Evolutionary conservation across 1,140 invertebrate genomes (phyloP), one percentile per base, ranked within the genome.

Genomic region (Papilio polyxenes): DNA sequence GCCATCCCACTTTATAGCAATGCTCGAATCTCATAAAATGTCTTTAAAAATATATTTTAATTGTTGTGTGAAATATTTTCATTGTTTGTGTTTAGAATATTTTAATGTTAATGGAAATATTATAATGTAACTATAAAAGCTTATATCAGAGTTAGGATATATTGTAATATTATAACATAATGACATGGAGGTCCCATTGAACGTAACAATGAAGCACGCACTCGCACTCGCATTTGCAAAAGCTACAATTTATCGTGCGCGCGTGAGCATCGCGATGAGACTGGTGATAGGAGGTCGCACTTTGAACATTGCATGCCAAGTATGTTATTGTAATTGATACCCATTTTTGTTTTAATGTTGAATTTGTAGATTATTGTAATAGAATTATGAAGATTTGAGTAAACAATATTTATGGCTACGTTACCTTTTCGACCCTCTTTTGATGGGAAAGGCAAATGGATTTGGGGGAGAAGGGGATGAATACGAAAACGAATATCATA

Each of bases 151-250:
- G 65, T 72, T 11, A 49, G 17, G 7, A 49, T 20, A n/a, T n/a
- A 10, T 17, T 20, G 84, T 84, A 85, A 83, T 86, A 88, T 90
- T 90, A 90, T 87, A 89, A 86, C 85, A n/a, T 59, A n/a, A 59
- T 59, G 56, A 59, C 56, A 20, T 20, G 56, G 56, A 59, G 56
- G 17, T 59, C 83, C 88, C 86, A 88, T 88, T 85, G 88, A 88
- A 72, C 88, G 89, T 88, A 86, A 85, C 81, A 82, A 86, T 82
- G 84, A 84, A 69, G 56, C 65, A 51, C 77, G 82, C 77, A 56
- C 51, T 53, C 15, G 59, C 59, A n/a, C 56, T 3, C 15, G 7
- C 20, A 69, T 5, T 75, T 76, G 62, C 53, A 53, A 75, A 65
- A 20, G n/a, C 31, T 75, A 77, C 74, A 84, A 87, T 87, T 87